Evolutionary conservation across 1,140 invertebrate genomes (phyloP).

Genomic region (Drosophila setifemur): DNA sequence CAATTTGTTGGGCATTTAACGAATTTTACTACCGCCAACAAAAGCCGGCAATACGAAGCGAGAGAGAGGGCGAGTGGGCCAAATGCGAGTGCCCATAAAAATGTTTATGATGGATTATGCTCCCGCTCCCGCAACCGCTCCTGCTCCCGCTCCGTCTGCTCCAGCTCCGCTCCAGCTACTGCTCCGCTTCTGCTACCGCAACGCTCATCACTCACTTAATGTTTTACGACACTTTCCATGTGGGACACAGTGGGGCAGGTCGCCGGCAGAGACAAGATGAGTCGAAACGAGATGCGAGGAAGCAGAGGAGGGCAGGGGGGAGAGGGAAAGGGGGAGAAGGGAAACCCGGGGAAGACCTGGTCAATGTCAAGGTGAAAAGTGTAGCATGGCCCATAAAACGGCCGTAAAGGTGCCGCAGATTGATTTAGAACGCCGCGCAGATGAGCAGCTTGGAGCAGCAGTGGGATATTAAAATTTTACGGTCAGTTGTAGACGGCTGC

Average conservation of each 20-base stretch:
- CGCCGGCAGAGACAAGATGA: no score
- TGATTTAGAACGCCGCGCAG: conserved; percentile 43
- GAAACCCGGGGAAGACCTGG: conserved; percentile 18
- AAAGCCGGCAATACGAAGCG: conserved; percentile 9
- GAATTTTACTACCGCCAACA: conserved; percentile 75
- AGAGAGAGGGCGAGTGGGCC: conserved; percentile 21
- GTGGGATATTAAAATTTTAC: conserved; percentile 73
- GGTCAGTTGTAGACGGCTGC: conserved; percentile 64
- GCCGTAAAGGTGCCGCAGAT: conserved; percentile 75
- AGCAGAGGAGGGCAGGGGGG: conserved; percentile 1
- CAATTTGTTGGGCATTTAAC: conserved; percentile 80
- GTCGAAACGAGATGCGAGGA: conserved; percentile 11
- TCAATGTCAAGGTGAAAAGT: conserved; percentile 80
- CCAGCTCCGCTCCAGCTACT: no score
- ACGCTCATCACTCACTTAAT: conserved; percentile 53
- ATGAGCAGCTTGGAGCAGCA: conserved; percentile 23
- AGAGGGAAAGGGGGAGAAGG: neutral
- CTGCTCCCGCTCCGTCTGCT: neutral
- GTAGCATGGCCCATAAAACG: conserved; percentile 66
- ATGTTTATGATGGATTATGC: conserved; percentile 81
- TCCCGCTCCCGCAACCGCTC: conserved; percentile 33
- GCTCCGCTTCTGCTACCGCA: neutral
- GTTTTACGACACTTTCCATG: conserved; percentile 73
- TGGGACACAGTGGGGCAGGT: conserved; percentile 73
- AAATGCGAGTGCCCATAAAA: conserved; percentile 73